Evolutionary conservation across 2,797 vertebrate species (phyloP).

Genomic region (Eutrigla gurnardus): DNA sequence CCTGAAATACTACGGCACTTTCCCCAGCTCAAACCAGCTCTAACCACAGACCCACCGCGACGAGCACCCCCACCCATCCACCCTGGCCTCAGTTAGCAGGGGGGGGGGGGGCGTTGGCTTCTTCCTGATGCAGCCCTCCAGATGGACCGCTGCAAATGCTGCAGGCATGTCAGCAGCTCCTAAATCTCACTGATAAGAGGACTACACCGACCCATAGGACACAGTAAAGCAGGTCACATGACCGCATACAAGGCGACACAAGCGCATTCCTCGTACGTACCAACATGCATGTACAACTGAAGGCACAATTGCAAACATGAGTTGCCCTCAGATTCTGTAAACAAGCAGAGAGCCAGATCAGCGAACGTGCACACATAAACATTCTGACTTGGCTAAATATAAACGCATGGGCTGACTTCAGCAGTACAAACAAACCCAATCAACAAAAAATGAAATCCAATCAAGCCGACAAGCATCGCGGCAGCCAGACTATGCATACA

Average conservation of each 20-base stretch:
- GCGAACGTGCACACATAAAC: constrained; percentile 45
- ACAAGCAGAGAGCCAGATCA: constrained; percentile 16
- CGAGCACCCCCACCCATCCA: constrained; percentile 48
- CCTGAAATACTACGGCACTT: constrained; percentile 70
- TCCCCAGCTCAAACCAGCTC: constrained; percentile 57
- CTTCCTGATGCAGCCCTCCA: constrained; percentile 37
- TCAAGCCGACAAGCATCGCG: constrained; percentile 11
- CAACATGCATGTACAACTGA: neutral
- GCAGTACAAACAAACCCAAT: constrained; percentile 34
- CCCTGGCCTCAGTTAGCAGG: constrained; percentile 27
- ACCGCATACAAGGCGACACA: neutral
- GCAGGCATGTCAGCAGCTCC: constrained; percentile 52
- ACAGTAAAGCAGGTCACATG: constrained; percentile 9
- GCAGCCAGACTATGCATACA: constrained; percentile 20
- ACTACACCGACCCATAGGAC: constrained; percentile 2
- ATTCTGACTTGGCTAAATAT: constrained; percentile 27
- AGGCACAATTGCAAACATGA: neutral
- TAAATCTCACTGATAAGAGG: constrained; percentile 61
- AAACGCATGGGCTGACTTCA: constrained; percentile 37
- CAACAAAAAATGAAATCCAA: constrained; percentile 39
- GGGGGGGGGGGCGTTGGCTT: neutral
- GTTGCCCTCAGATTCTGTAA: constrained; percentile 29
- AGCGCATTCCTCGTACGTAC: neutral
- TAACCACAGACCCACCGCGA: constrained; percentile 52
- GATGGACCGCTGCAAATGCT: constrained; percentile 34